phyloP scores from a whole-genome alignment of 2,113 vertebrate genomes.

The Camelus bactrianus region DNA sequence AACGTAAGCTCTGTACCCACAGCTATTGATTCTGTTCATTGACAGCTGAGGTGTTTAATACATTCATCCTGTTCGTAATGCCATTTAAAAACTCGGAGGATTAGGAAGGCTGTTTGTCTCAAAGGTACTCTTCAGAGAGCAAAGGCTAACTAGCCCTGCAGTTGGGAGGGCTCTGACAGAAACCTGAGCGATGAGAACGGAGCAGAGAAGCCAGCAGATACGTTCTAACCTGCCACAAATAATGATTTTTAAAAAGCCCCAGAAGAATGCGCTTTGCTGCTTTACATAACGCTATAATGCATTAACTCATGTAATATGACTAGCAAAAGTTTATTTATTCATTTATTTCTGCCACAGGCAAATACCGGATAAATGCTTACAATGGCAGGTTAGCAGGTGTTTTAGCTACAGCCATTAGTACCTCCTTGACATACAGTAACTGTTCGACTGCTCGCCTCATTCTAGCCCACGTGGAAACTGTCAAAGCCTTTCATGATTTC shows the following conservation, averaged over 20 bases:
- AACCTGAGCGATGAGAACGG: constrained; percentile 47
- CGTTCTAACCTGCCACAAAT: constrained; percentile 76
- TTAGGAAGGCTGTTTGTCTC: constrained; percentile 65
- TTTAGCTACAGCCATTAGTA: constrained; percentile 57
- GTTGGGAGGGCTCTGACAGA: neutral
- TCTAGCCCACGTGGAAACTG: constrained; percentile 47
- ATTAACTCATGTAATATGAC: constrained; percentile 71
- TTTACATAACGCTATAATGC: constrained; percentile 77
- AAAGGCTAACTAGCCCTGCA: constrained; percentile 62
- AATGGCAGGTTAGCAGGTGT: constrained; percentile 66
- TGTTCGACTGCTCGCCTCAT: constrained; percentile 22
- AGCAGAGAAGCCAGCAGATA: constrained; percentile 47
- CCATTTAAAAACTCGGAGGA: constrained; percentile 66
- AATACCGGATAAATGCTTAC: constrained; percentile 75
- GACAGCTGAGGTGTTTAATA: constrained; percentile 71
- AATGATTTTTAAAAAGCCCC: constrained; percentile 77
- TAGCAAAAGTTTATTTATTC: constrained; percentile 78
- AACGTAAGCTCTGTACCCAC: constrained; percentile 64
- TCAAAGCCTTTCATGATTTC: constrained; percentile 47
- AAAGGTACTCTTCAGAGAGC: constrained; percentile 67
- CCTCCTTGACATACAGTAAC: constrained; percentile 57
- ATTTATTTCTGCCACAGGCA: constrained; percentile 80
- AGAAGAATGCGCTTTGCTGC: constrained; percentile 59
- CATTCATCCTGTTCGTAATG: constrained; percentile 54
- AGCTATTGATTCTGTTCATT: constrained; percentile 70